phyloP scores from a whole-genome alignment of 2,888 invertebrate genomes.

The Aphodius granarius region DNA sequence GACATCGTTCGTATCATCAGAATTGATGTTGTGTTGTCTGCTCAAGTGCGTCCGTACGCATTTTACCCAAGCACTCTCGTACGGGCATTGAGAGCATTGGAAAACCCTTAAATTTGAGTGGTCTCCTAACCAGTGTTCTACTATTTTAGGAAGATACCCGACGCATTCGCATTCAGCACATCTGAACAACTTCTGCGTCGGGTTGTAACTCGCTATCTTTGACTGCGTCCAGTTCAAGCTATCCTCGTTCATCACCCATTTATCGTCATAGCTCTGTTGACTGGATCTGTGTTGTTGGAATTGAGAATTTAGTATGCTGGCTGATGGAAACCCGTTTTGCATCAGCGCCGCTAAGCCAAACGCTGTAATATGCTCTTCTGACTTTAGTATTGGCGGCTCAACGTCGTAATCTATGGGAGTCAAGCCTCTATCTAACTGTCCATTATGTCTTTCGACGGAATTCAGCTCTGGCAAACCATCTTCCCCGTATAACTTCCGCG shows the following conservation, averaged over 20 bases:
- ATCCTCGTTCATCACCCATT: slow-evolving; percentile 73
- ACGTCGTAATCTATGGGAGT: slow-evolving; percentile 57
- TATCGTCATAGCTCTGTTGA: slow-evolving; percentile 47
- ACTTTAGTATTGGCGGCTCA: slow-evolving; percentile 59
- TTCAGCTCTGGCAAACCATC: slow-evolving; percentile 60
- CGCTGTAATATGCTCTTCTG: slow-evolving; percentile 72
- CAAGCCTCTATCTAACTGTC: slow-evolving; percentile 48
- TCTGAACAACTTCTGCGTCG: slow-evolving; percentile 72
- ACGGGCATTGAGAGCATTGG: slow-evolving; percentile 70
- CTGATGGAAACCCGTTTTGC: slow-evolving; percentile 72
- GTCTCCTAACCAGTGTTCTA: slow-evolving; percentile 78
- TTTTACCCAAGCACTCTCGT: slow-evolving; percentile 75
- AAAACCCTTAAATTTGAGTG: slow-evolving; percentile 68
- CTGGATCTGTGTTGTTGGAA: slow-evolving; percentile 55
- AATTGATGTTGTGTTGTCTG: slow-evolving; percentile 70
- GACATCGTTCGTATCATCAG: slow-evolving; percentile 64
- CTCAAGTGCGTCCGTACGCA: slow-evolving; percentile 74
- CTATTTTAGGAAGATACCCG: slow-evolving; percentile 71
- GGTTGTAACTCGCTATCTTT: slow-evolving; percentile 79
- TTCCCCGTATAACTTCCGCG: slow-evolving; percentile 87
- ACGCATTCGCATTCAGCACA: slow-evolving; percentile 78
- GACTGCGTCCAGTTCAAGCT: slow-evolving; percentile 75
- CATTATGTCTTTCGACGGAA: slow-evolving; percentile 44
- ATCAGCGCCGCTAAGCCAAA: slow-evolving; percentile 76
- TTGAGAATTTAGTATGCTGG: slow-evolving; percentile 64